Evolutionary conservation across 2,797 vertebrate species (phyloP).

Genomic region (Myripristis murdjan): DNA sequence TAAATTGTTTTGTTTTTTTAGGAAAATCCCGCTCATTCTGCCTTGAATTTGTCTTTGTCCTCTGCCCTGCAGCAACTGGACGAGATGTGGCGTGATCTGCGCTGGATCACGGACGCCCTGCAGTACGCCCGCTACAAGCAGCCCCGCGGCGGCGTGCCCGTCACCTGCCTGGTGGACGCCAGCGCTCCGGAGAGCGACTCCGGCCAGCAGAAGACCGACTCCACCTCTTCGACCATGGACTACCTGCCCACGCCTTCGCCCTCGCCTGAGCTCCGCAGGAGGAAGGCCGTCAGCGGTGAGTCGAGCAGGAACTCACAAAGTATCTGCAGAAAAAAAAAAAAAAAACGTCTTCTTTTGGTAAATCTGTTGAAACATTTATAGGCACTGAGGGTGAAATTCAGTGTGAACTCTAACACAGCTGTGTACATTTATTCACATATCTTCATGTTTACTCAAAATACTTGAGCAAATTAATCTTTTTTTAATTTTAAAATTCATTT

Average conservation of each 20-base stretch:
- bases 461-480: too few relatives aligned
- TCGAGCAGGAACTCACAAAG: not conserved
- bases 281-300: conserved; percentile 91
- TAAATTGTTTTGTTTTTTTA: too few relatives aligned
- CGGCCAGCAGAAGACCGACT: conserved; percentile 90
- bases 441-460: too few relatives aligned
- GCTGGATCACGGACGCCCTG: conserved; percentile 95
- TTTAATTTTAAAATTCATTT: too few relatives aligned
- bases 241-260: conserved; percentile 93
- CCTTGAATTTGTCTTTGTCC: too few relatives aligned
- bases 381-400: too few relatives aligned
- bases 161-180: conserved; percentile 88
- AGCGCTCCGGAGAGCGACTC: conserved; percentile 81
- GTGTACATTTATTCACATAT: too few relatives aligned
- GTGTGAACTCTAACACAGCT: too few relatives aligned
- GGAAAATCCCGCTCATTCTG: too few relatives aligned
- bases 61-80: conserved; percentile 71
- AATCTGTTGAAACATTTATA: too few relatives aligned
- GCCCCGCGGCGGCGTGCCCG: conserved; percentile 87
- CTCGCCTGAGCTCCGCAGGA: conserved; percentile 88
- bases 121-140: conserved; percentile 96
- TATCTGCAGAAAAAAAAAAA: too few relatives aligned
- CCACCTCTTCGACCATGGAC: conserved; percentile 93
- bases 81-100: conserved; percentile 74
- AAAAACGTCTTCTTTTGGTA: too few relatives aligned